Evolutionary conservation across 2,797 vertebrate genomes (phyloP), one percentile per base, ranked within the genome.

Genomic region (Ptychobarbus kaznakovi): DNA sequence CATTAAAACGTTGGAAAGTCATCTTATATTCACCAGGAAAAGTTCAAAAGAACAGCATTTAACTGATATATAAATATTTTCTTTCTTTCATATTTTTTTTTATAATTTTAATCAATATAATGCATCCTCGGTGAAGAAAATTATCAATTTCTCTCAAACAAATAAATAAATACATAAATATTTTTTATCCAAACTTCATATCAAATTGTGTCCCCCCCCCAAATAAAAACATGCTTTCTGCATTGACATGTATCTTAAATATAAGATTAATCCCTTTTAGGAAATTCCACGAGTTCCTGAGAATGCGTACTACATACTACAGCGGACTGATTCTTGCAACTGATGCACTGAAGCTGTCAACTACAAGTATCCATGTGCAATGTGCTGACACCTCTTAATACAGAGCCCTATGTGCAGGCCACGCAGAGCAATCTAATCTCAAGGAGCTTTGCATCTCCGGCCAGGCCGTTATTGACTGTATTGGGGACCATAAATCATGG

Each of bases 401-500:
- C 91, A 93, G 88, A 90, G 70, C 91, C 84, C 85, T 88, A 79
- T 75, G 85, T 66, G 77, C 86, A 85, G 61, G 68, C 70, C 84
- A 86, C 77, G 82, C 61, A 84, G 82, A 92, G 88, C 88, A 89
- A 91, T 89, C 86, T 88, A 88, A 91, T 89, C 79, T 89, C 82
- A 68, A 44, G 74, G 77, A 88, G 86, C 85, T 89, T 87, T 90
- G 90, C 86, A 87, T 89, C 88, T 88, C 68, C 89, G 91, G 91
- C 90, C 88, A 80, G 87, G 91, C 88, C 88, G 87, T 92, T 95
- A 95, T 94, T 94, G 94, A 95, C 93, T 92, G 90, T 89, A 93
- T 91, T 83, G 83, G 89, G 89, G 91, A 89, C 90, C 87, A 95
- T 95, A 94, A 95, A 95, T 95, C 94, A 94, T 84, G 77, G 70